phyloP scores from a whole-genome alignment of 2,797 vertebrate genomes.

The Anguilla marmorata region DNA sequence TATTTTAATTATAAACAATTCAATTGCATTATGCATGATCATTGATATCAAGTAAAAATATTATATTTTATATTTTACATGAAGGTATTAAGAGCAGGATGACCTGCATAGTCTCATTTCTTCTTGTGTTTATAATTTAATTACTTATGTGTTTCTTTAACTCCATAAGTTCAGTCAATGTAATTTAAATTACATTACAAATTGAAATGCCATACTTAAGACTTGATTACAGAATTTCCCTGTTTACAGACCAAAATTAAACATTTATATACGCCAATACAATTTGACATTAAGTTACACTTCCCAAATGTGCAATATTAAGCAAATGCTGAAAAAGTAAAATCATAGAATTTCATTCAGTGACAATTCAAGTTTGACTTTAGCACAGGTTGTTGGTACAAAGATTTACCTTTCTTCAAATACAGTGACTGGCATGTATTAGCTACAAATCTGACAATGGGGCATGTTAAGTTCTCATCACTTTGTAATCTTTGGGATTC shows the following conservation, averaged over 20 bases:
- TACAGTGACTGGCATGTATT: constrained; percentile 56
- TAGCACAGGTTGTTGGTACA: constrained; percentile 79
- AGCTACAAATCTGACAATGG: not conserved
- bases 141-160: constrained; percentile 59
- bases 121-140: constrained; percentile 62
- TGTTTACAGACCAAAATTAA: constrained; percentile 75
- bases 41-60: constrained; percentile 98
- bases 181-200: constrained; percentile 78
- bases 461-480: not conserved
- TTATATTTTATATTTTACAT: constrained; percentile 87
- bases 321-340: constrained; percentile 79
- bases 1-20: constrained; percentile 98
- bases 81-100: constrained; percentile 90
- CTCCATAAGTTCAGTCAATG: constrained; percentile 81
- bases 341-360: constrained; percentile 71
- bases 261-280: constrained; percentile 78
- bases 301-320: constrained; percentile 84
- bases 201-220: constrained; percentile 75
- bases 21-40: constrained; percentile 96
- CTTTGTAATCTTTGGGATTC: constrained; percentile 24
- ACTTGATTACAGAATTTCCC: constrained; percentile 73
- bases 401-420: constrained; percentile 66
- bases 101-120: constrained; percentile 73
- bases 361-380: constrained; percentile 79
- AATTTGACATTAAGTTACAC: constrained; percentile 78